phyloP scores from a whole-genome alignment of 2,888 invertebrate species.

The Philopedon plagiatum region DNA sequence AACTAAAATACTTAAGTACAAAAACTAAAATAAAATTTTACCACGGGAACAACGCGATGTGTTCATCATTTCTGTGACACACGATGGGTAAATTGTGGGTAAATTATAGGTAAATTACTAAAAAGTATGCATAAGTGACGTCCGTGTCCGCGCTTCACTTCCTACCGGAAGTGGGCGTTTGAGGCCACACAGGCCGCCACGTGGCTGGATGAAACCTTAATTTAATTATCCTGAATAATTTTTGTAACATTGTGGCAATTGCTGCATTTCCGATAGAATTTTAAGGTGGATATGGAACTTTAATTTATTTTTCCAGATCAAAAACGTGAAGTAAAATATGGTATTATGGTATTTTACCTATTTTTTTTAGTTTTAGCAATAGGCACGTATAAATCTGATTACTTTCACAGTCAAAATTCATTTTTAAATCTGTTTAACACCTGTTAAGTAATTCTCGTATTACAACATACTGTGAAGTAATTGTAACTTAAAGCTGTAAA shows the following conservation, averaged over 20 bases:
- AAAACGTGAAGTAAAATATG: too few relatives aligned
- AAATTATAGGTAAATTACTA: slow-evolving; percentile 34
- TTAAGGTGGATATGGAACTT: too few relatives aligned
- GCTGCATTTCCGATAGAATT: background rate
- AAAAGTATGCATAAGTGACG: slow-evolving; percentile 29
- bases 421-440: too few relatives aligned
- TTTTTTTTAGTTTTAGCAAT: too few relatives aligned
- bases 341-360: too few relatives aligned
- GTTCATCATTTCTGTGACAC: slow-evolving; percentile 9
- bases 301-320: too few relatives aligned
- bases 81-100: slow-evolving; percentile 42
- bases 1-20: too few relatives aligned
- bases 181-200: slow-evolving; percentile 32
- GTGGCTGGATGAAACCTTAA: slow-evolving; percentile 42
- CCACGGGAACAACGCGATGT: slow-evolving; percentile 38
- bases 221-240: slow-evolving; percentile 42
- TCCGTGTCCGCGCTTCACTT: slow-evolving; percentile 32
- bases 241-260: slow-evolving; percentile 5
- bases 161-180: slow-evolving; percentile 48
- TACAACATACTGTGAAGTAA: too few relatives aligned
- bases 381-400: too few relatives aligned
- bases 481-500: too few relatives aligned
- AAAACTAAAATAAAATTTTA: slow-evolving; percentile 12
- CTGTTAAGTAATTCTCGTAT: too few relatives aligned
- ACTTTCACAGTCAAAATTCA: too few relatives aligned